phyloP scores from a whole-genome alignment of 2,797 vertebrate species.

The Stomatorhinus walkeri region DNA sequence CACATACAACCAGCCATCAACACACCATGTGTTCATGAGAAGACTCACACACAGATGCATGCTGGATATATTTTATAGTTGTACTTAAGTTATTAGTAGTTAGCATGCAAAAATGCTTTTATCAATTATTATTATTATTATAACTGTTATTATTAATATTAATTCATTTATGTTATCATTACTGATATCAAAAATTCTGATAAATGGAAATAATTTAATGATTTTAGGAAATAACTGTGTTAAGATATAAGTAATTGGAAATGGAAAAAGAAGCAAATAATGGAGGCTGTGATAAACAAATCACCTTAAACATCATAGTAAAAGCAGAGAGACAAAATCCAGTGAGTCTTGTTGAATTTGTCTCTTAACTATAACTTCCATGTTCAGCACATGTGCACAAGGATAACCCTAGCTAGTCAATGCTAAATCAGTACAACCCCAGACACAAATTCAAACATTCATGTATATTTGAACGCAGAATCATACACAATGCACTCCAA shows the following conservation, averaged over 20 bases:
- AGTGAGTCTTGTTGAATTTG: neutral
- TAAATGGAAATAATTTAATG: neutral
- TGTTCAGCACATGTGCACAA: neutral
- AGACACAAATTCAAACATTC: neutral
- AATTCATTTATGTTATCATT: neutral
- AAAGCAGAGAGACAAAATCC: neutral
- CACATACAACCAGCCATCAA: slow-evolving; percentile 33
- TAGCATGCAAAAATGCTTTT: neutral
- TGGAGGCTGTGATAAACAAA: neutral
- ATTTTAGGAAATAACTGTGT: neutral
- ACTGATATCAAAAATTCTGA: neutral
- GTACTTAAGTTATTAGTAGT: neutral
- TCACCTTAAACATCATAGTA: neutral
- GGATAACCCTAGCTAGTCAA: neutral
- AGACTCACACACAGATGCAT: neutral
- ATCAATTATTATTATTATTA: neutral
- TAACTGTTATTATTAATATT: neutral
- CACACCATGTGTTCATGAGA: neutral
- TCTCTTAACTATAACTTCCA: slow-evolving; percentile 11
- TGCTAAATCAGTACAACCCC: neutral
- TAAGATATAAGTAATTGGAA: neutral
- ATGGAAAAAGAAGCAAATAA: neutral
- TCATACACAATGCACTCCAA: neutral
- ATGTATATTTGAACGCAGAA: neutral
- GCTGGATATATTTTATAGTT: neutral